phyloP scores from a whole-genome alignment of 2,113 vertebrate genomes.

The Phalacrocorax aristotelis region DNA sequence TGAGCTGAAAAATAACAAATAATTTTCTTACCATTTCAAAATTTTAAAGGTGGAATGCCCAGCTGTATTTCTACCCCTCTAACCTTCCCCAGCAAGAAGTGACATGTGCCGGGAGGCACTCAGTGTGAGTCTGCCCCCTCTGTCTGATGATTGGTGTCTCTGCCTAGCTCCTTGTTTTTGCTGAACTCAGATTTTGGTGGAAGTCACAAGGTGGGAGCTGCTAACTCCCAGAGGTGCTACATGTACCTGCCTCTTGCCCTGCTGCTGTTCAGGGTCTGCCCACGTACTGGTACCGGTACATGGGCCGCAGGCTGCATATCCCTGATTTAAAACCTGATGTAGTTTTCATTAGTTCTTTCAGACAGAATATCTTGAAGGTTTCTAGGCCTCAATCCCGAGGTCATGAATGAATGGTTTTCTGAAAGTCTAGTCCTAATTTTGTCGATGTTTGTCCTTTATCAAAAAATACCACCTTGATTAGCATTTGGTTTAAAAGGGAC shows the following conservation, averaged over 20 bases:
- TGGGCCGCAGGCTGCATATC: rapidly evolving
- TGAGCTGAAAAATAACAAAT: background rate
- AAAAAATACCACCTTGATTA: background rate
- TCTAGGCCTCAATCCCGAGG: background rate
- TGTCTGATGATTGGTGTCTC: background rate
- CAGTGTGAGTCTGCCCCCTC: rapidly evolving
- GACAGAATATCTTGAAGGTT: background rate
- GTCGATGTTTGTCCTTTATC: background rate
- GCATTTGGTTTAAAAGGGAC: background rate
- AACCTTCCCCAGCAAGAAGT: background rate
- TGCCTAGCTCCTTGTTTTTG: background rate
- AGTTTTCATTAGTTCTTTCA: background rate
- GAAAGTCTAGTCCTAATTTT: background rate
- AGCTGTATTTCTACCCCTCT: rapidly evolving
- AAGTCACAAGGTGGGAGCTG: background rate
- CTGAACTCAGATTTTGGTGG: background rate
- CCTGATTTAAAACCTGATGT: background rate
- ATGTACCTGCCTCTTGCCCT: background rate
- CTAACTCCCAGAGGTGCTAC: rapidly evolving
- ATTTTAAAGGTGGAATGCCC: background rate
- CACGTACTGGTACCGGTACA: rapidly evolving
- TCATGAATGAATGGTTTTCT: background rate
- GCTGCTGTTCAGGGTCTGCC: background rate
- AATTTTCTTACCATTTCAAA: background rate
- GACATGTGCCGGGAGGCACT: rapidly evolving